Base-by-base conservation (phyloP, 2,797 vertebrate species). In the Thaleichthys pacificus region DNA sequence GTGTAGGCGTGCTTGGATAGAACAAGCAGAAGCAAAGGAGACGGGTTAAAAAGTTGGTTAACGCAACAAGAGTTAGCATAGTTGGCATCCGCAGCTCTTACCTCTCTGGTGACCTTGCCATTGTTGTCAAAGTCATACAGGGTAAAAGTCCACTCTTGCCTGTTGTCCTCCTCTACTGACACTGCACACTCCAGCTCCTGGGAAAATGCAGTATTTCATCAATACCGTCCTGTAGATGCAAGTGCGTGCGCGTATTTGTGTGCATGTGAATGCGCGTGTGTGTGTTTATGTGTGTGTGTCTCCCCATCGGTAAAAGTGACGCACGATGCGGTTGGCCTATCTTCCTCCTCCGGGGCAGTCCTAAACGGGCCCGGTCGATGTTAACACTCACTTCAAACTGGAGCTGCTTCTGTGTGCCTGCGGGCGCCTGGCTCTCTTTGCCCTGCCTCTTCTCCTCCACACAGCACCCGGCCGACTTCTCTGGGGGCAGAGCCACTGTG, bases 101-200 rank as follows among this genome's bases (percentile, higher is more conserved):
- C 98, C 95, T 99, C 97, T 28, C 98, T 94, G 19, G 97, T 99
- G 87, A 99, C 97, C 94, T 97, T 97, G 88, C 97, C 98, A 1
- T 94, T 99, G 92, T 99, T 99, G 93, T 99, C 98, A 77, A 99
- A 99, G 93, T 99, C 97, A 4, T 99, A 99, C 24, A 99, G 93
- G 19, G 98, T 99, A 89, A 99, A 99, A 65, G 97, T 99, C 98
- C 98, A 99, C 87, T 99, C 98, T 91, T 99, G 98, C 76, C 97
- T 93, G 91, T 97, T 98, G 83, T 98, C 95, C 85, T 99, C 97
- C 91, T 99, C 96, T 86, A 99, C 93, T 1, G 97, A 99, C 81
- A 99, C 96, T 4, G 98, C 97, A 80, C 98, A 99, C 87, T 99
- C 96, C 87, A 99, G 80, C 90, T 99, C 98, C 98, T 99, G 90